Evolutionary conservation across 23 tunicate genomes (phyloP).

Genomic region (Halocynthia roretzi): DNA sequence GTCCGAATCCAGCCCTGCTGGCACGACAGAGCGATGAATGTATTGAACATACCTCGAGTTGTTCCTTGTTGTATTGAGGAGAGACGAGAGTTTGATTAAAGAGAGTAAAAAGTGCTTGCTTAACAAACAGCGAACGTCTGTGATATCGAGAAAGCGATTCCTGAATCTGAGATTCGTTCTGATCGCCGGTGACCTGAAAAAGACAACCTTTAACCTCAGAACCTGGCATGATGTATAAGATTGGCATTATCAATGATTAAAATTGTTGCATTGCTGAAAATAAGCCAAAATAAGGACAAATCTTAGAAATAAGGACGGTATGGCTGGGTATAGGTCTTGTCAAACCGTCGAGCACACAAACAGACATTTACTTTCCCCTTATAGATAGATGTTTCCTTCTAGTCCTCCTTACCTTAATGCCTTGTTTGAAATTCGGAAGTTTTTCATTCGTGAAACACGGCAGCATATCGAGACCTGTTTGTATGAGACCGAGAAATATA

Average conservation of each 20-base stretch:
- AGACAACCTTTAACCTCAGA: background rate
- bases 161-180: constrained; percentile 5
- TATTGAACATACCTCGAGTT: constrained; percentile 7
- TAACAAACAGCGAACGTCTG: constrained; percentile 4
- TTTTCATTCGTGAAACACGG: constrained; percentile 4
- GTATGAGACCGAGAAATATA: constrained; percentile 17
- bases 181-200: constrained; percentile 19
- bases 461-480: constrained; percentile 10
- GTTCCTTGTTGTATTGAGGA: constrained; percentile 20
- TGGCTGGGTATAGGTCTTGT: too few species aligned
- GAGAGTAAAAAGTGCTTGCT: constrained; percentile 18
- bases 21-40: too few species aligned
- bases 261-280: background rate
- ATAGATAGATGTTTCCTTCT: too few species aligned
- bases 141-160: constrained; percentile 14
- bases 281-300: too few species aligned
- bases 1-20: too few species aligned
- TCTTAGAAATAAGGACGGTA: too few species aligned
- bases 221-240: background rate
- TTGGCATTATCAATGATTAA: background rate
- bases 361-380: too few species aligned
- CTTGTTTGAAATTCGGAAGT: background rate
- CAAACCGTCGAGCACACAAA: too few species aligned
- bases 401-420: background rate
- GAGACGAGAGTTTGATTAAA: constrained; percentile 19